Conservation (phyloP, 2,797 vertebrate genomes). For the Enteromius anoplus region DNA sequence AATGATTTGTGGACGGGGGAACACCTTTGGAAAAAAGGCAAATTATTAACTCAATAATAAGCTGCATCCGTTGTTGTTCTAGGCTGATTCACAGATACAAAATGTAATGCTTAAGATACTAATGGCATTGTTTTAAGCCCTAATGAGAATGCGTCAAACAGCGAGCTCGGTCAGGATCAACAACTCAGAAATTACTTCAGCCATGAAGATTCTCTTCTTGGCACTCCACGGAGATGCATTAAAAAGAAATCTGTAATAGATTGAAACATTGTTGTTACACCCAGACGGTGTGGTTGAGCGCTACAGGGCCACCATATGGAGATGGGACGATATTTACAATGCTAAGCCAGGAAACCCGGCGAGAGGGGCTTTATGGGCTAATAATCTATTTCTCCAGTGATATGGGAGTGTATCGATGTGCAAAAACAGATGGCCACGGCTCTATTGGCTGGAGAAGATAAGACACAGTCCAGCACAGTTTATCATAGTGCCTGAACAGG, state of each 20-base stretch:
- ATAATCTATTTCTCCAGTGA: conserved; percentile 79
- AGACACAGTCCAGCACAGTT: conserved; percentile 78
- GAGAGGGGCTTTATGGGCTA: conserved; percentile 73
- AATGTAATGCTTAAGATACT: not conserved
- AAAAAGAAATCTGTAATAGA: conserved; percentile 26
- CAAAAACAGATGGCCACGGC: conserved; percentile 79
- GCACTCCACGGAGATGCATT: conserved; percentile 24
- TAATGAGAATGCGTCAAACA: not conserved
- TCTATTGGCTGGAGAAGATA: conserved; percentile 79
- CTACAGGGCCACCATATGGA: conserved; percentile 60
- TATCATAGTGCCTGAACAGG: conserved; percentile 79
- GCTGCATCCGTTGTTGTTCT: not conserved
- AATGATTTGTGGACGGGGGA: not conserved
- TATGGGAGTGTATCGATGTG: conserved; percentile 80
- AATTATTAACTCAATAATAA: not conserved
- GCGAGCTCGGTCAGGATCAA: not conserved
- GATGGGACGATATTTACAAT: conserved; percentile 68
- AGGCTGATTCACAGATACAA: not conserved
- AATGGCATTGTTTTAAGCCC: not conserved
- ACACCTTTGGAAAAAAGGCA: not conserved
- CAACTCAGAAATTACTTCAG: not conserved
- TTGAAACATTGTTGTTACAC: conserved; percentile 44
- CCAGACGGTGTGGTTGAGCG: conserved; percentile 46
- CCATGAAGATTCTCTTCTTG: not conserved
- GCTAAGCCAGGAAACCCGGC: conserved; percentile 62